Conservation (phyloP, 2,888 invertebrate species). For the Agrochola litura region DNA sequence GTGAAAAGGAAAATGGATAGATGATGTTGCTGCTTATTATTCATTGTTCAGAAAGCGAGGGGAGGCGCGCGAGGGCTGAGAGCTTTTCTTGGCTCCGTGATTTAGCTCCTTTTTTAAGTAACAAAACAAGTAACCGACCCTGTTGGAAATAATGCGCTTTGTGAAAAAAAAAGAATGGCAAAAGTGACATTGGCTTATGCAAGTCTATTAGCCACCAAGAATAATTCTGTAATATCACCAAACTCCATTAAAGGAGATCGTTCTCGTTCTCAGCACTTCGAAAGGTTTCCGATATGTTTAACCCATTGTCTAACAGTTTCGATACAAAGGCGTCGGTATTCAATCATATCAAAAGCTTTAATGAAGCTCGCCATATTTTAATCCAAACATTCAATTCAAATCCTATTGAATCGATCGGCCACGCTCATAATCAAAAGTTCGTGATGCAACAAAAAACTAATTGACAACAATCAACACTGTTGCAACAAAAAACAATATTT, state of each 20-base stretch:
- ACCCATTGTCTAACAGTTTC: constrained; percentile 69
- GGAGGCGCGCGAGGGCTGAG: constrained; percentile 71
- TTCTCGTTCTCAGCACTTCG: constrained; percentile 30
- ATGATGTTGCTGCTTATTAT: constrained; percentile 88
- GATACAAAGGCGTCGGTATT: constrained; percentile 70
- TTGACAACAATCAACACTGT: constrained; percentile 89
- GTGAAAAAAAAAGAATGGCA: constrained; percentile 70
- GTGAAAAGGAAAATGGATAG: constrained; percentile 87
- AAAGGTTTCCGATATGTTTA: constrained; percentile 60
- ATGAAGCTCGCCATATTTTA: constrained; percentile 86
- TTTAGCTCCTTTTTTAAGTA: constrained; percentile 88
- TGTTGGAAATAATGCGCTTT: constrained; percentile 75
- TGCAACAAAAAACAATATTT: constrained; percentile 89
- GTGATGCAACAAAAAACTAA: constrained; percentile 87
- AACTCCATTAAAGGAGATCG: constrained; percentile 46
- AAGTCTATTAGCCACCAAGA: constrained; percentile 67
- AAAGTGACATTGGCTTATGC: constrained; percentile 71
- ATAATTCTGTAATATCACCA: constrained; percentile 43
- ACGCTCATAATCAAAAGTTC: constrained; percentile 84
- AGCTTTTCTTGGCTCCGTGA: constrained; percentile 84
- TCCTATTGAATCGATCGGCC: constrained; percentile 84
- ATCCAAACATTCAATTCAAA: constrained; percentile 88
- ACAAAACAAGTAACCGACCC: constrained; percentile 82
- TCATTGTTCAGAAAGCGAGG: constrained; percentile 82
- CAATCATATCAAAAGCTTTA: constrained; percentile 81